Evolutionary conservation across 2,113 vertebrate genomes (phyloP).

Genomic region (Pterocles burchelli): DNA sequence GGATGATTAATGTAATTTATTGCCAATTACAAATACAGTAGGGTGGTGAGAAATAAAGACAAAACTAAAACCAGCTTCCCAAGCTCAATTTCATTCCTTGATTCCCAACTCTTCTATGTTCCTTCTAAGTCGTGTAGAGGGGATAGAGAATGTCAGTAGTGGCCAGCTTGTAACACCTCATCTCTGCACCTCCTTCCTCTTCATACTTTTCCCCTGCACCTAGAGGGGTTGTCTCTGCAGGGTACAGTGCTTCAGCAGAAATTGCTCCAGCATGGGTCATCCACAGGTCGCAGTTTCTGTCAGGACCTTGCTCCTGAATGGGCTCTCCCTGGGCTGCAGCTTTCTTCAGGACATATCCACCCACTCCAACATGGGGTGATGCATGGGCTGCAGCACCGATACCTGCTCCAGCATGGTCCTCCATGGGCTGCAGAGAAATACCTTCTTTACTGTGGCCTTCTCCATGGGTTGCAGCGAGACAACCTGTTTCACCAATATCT

Average conservation of each 20-base stretch:
- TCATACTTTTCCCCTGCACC: not conserved
- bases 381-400: too few relatives aligned
- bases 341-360: not conserved
- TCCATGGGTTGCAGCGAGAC: not conserved
- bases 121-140: not conserved
- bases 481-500: not conserved
- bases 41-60: not conserved
- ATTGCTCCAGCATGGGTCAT: not conserved
- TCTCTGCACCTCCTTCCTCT: not conserved
- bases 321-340: not conserved
- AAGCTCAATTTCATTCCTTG: not conserved
- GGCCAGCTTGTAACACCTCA: not conserved
- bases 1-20: not conserved
- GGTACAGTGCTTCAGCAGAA: not conserved
- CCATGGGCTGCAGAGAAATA: not conserved
- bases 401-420: too few relatives aligned
- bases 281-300: rapidly evolving
- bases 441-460: not conserved
- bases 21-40: not conserved
- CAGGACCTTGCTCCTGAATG: not conserved
- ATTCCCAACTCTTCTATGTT: not conserved
- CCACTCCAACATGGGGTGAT: not conserved
- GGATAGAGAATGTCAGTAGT: not conserved
- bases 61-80: not conserved
- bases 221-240: rapidly evolving